These are phyloP conservation scores for Ptychadena robeensis DNA, from an alignment of 2,797 vertebrate species.

Conservation along the genomic window DNA sequence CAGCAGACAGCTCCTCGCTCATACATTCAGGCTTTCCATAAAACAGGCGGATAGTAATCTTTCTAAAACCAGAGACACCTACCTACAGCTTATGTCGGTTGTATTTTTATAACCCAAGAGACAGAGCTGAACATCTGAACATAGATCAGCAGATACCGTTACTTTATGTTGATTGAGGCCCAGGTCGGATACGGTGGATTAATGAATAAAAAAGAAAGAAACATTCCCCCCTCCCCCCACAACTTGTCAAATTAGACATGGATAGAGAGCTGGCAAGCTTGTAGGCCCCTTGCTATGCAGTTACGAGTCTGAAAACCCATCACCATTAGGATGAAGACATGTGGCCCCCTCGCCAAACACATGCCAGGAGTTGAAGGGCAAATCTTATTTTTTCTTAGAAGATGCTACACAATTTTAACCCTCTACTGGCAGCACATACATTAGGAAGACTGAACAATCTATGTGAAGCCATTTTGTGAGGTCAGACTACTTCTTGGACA, in stretches of 20 bases:
- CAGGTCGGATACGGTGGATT: not conserved
- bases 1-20: not conserved
- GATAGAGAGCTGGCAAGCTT: not conserved
- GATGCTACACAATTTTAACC: not conserved
- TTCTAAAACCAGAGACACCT: not conserved
- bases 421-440: not conserved
- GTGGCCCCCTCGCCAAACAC: not conserved
- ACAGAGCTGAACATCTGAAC: not conserved
- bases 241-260: not conserved
- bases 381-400: not conserved
- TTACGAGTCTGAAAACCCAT: not conserved
- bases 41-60: not conserved
- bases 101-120: not conserved
- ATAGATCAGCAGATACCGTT: too few relatives aligned
- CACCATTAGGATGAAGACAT: not conserved
- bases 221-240: too few relatives aligned
- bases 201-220: not conserved
- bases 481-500: too few relatives aligned
- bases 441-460: too few relatives aligned
- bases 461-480: too few relatives aligned
- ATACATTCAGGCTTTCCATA: not conserved
- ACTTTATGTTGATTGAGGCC: too few relatives aligned
- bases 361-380: not conserved
- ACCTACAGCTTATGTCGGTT: not conserved
- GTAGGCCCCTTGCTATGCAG: not conserved